A percentile compares a stretch with the other conserved stretches of the same genome.
Evolutionary conservation across 2,797 vertebrate species (phyloP).

Genomic region (Hemibagrus guttatus): DNA sequence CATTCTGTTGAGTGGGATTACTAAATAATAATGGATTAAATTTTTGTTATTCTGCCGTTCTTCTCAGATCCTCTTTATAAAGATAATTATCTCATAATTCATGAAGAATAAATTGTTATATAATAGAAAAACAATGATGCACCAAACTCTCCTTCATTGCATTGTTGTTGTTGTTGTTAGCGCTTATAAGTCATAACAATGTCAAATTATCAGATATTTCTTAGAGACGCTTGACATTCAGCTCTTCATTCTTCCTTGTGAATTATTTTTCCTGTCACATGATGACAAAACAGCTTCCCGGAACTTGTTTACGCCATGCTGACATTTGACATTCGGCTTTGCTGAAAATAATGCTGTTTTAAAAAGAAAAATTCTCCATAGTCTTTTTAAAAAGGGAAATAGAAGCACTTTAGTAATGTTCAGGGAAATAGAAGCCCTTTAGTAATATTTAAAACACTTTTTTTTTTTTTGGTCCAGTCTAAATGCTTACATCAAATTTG

Average conservation of each 20-base stretch:
- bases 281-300: background rate
- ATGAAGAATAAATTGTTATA: background rate
- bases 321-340: background rate
- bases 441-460: background rate
- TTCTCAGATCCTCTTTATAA: background rate
- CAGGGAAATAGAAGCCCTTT: background rate
- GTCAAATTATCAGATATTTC: background rate
- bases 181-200: background rate
- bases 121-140: background rate
- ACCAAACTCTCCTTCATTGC: background rate
- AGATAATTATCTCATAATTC: background rate
- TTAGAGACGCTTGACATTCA: background rate
- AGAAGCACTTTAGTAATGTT: background rate
- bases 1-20: background rate
- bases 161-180: background rate
- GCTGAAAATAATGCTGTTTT: background rate
- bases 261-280: conserved; percentile 5
- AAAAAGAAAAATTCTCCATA: background rate
- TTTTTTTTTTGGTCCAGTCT: background rate
- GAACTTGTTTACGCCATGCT: background rate
- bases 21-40: background rate
- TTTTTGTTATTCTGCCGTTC: background rate
- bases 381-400: background rate
- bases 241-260: background rate
- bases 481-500: background rate